Evolutionary conservation across 2,797 vertebrate species (phyloP), one percentile per base, ranked within the genome.

Genomic region (Chloroceryle amazona): DNA sequence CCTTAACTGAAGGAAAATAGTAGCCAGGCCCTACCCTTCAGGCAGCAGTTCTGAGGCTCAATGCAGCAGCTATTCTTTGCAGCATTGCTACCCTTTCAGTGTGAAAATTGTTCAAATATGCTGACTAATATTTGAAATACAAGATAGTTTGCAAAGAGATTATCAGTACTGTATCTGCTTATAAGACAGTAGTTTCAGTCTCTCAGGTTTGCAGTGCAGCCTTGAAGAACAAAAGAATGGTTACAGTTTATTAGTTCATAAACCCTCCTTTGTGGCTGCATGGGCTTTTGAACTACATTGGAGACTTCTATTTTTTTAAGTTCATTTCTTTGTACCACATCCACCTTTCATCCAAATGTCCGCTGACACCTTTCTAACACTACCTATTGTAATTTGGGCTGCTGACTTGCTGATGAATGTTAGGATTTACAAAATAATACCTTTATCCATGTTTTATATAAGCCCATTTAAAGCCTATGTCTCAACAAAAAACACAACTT

Each of bases 181-280:
- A 15, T 1, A 72, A 72, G 37, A 37, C 26, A 58, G 21, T 39
- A 41, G 21, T 57, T 90, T 86, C 37, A 31, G 28, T 37, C 35
- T 74, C 33, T 55, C 26, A 55, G 8, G 41, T 89, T 79, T 81
- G 54, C 52, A 65, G 26, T 62, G 29, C 22, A 90, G 57, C 42
- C n/a, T 42, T 65, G 66, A 89, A 78, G 58, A 81, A 44, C 13
- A 37, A 44, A 87, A 80, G 20, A 31, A 33, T 49, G 11, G 17
- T 47, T 93, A 23, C n/a, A 29, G 21, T 71, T 78, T 80, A 15
- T 51, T 76, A 55, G 52, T 84, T 90, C 41, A 66, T 80, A 75
- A 89, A 89, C 84, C 29, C 62, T 93, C 11, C 31, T 89, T 82
- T 89, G 57, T 82, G 18, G 10, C 62, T 78, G 16, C 35, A 33